These are phyloP conservation scores for Cremastobaeus sp. DNA, from an alignment of 2,888 invertebrate species.

Conservation along the genomic window DNA sequence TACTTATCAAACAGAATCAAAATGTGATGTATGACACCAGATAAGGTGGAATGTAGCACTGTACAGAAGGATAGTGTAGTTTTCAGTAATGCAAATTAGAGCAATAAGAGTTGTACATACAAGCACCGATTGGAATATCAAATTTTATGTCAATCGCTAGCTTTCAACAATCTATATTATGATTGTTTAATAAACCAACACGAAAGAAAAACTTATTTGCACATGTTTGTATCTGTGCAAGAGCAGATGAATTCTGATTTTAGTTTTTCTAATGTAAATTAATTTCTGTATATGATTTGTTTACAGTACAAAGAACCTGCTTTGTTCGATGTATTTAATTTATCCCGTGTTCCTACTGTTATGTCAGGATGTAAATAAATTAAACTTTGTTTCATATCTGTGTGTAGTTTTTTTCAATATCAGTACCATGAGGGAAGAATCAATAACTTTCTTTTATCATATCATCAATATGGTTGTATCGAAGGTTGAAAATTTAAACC, in stretches of 20 bases:
- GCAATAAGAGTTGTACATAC: conserved; percentile 9
- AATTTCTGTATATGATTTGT: conserved; percentile 1
- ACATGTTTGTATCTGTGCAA: background rate
- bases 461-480: too few species aligned
- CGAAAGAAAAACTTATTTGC: too few species aligned
- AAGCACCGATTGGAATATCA: background rate
- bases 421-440: too few species aligned
- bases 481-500: too few species aligned
- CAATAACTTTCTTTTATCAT: too few species aligned
- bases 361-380: conserved; percentile 20
- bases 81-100: conserved; percentile 13
- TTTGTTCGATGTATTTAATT: conserved; percentile 1
- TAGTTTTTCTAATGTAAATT: conserved; percentile 2
- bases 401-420: too few species aligned
- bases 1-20: conserved; percentile 10
- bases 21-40: conserved; percentile 21
- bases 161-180: background rate
- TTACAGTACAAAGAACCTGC: conserved; percentile 13
- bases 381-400: background rate
- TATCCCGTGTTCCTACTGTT: conserved; percentile 13
- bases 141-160: conserved; percentile 12
- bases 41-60: conserved; percentile 1
- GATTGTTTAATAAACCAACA: too few species aligned
- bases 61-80: conserved; percentile 13
- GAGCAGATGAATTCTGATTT: background rate